These are phyloP conservation scores for Tetranychus piercei DNA, from an alignment of 2,888 invertebrate species.

Conservation along the genomic window DNA sequence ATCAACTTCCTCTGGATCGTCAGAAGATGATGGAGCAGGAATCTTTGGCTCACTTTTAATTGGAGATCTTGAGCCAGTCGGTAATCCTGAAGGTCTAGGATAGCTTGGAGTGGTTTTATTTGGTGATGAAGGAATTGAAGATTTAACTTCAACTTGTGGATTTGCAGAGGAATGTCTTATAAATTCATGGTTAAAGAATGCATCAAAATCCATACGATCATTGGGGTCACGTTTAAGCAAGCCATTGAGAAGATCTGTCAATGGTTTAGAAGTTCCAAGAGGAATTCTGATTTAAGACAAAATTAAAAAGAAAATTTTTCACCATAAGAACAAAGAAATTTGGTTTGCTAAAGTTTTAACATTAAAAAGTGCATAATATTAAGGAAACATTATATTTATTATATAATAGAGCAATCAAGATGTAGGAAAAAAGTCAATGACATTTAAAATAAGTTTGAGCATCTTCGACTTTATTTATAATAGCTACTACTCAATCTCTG, in stretches of 20 bases:
- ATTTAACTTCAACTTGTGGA: not conserved
- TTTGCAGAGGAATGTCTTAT: conserved; percentile 29
- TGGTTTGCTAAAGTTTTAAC: too few relatives aligned
- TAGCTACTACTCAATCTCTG: too few relatives aligned
- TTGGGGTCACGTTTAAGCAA: conserved; percentile 69
- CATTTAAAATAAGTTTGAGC: too few relatives aligned
- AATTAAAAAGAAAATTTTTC: not conserved
- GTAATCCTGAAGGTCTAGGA: too few relatives aligned
- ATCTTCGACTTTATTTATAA: too few relatives aligned
- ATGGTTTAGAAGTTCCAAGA: conserved; percentile 67
- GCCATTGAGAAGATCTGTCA: conserved; percentile 65
- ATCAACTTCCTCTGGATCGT: conserved; percentile 2
- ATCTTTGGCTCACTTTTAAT: not conserved
- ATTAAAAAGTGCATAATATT: too few relatives aligned
- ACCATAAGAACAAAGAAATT: too few relatives aligned
- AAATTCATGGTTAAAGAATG: conserved; percentile 86
- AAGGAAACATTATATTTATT: too few relatives aligned
- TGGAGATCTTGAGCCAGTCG: not conserved
- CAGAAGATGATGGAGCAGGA: conserved; percentile 25
- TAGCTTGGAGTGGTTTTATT: too few relatives aligned
- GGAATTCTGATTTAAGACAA: conserved; percentile 55
- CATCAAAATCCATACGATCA: conserved; percentile 83
- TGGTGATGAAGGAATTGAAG: conserved; percentile 13
- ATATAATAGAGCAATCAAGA: too few relatives aligned
- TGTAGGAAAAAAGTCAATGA: too few relatives aligned